A percentile compares a stretch with the other conserved stretches of the same genome.
phyloP scores from a whole-genome alignment of 2,113 vertebrate species.

The Eupsittula cactorum region DNA sequence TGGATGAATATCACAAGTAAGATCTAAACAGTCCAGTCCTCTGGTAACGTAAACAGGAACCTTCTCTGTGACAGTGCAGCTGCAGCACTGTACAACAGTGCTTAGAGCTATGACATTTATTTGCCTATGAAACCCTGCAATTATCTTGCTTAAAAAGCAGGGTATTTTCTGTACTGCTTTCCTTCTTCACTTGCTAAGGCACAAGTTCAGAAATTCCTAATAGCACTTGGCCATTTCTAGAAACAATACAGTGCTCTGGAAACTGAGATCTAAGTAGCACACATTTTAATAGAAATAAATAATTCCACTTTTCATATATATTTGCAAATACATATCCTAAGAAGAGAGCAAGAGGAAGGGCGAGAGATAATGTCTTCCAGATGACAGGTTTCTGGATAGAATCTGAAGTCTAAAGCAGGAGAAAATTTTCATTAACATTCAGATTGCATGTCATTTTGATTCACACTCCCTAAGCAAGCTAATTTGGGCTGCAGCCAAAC shows the following conservation, averaged over 20 bases:
- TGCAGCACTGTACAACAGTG: background rate
- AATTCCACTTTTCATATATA: background rate
- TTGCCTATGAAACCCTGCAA: background rate
- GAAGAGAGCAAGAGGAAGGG: background rate
- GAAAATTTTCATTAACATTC: constrained; percentile 79
- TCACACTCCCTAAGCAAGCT: constrained; percentile 81
- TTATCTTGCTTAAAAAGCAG: background rate
- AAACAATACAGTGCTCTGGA: background rate
- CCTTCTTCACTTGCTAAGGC: background rate
- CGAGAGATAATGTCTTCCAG: constrained; percentile 67
- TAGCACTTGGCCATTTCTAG: background rate
- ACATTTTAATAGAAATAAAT: background rate
- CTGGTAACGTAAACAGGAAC: background rate
- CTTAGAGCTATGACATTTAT: background rate
- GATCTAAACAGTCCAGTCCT: background rate
- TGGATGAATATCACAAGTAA: background rate
- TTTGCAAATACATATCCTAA: constrained; percentile 16
- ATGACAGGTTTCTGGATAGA: constrained; percentile 73
- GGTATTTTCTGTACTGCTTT: background rate
- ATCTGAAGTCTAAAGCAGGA: constrained; percentile 60
- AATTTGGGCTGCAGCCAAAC: constrained; percentile 79
- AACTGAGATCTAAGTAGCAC: background rate
- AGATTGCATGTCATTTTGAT: constrained; percentile 81
- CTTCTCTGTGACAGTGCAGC: background rate
- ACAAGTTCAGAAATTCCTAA: background rate